Percentiles rank a stretch among this genome's conserved stretches.
Evolutionary conservation across 2,797 vertebrate genomes (phyloP).

Genomic region (Chiropotes sagulatus): DNA sequence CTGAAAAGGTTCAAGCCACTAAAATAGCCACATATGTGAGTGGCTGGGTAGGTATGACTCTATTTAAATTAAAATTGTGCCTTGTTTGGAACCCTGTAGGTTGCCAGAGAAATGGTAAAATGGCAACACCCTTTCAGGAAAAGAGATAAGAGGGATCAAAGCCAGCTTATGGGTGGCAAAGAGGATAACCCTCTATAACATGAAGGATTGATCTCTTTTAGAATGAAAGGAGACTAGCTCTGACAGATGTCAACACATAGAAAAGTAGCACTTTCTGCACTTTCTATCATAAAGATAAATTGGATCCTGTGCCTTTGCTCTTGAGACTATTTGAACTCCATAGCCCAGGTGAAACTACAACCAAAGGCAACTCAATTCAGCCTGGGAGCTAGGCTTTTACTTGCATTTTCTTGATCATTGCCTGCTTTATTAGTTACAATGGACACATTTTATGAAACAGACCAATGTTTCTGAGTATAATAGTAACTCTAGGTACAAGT

Average conservation of each 20-base stretch:
- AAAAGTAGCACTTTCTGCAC: conserved; percentile 43
- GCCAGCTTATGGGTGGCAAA: conserved; percentile 46
- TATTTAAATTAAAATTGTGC: conserved; percentile 37
- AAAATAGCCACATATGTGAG: not conserved
- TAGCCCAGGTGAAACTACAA: not conserved
- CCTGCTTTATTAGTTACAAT: not conserved
- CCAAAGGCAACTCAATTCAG: conserved; percentile 9
- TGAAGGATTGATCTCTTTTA: conserved; percentile 59
- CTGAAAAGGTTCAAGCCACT: conserved; percentile 16
- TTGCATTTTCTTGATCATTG: not conserved
- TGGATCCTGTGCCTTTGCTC: conserved; percentile 26
- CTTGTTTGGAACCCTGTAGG: conserved; percentile 46
- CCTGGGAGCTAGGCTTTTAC: not conserved
- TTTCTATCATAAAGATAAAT: conserved; percentile 49
- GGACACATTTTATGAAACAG: not conserved
- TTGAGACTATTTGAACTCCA: conserved; percentile 48
- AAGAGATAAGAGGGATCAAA: conserved; percentile 66
- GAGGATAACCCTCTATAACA: conserved; percentile 60
- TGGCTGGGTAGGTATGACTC: not conserved
- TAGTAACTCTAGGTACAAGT: not conserved
- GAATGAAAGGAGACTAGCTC: conserved; percentile 55
- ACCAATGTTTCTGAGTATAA: not conserved
- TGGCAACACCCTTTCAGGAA: conserved; percentile 25
- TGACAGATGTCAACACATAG: conserved; percentile 59
- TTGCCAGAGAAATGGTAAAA: conserved; percentile 53